A percentile compares a stretch with the other conserved stretches of the same genome.
Conservation (phyloP, 2,113 vertebrate species). For the Mastomys natalensis region DNA sequence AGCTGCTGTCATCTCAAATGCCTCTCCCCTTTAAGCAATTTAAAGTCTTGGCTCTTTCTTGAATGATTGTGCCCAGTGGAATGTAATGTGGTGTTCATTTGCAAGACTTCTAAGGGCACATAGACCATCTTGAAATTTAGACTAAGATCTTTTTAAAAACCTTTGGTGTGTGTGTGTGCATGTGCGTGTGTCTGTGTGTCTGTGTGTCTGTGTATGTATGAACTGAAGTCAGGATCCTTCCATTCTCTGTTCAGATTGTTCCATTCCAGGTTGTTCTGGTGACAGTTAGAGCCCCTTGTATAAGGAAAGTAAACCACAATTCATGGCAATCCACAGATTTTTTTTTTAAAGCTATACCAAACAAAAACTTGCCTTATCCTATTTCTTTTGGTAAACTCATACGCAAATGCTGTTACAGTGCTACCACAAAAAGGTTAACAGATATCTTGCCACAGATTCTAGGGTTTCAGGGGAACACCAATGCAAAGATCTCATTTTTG, state of each 20-base stretch:
- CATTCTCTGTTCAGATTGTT: not conserved
- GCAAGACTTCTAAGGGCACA: not conserved
- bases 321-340: not conserved
- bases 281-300: not conserved
- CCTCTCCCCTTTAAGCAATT: not conserved
- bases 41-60: not conserved
- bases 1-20: not conserved
- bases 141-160: not conserved
- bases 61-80: not conserved
- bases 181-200: not conserved
- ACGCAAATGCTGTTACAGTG: not conserved
- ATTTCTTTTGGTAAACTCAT: slow-evolving; percentile 1
- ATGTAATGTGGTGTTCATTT: not conserved
- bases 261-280: not conserved
- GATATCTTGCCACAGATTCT: not conserved
- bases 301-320: not conserved
- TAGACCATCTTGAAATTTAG: not conserved
- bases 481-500: not conserved
- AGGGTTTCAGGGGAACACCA: not conserved
- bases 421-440: not conserved
- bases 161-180: no score
- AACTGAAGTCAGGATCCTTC: not conserved
- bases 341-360: not conserved
- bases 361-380: not conserved
- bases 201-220: not conserved